These are phyloP conservation scores for Scartelaos histophorus DNA, from an alignment of 2,113 vertebrate species.

Conservation along the genomic window DNA sequence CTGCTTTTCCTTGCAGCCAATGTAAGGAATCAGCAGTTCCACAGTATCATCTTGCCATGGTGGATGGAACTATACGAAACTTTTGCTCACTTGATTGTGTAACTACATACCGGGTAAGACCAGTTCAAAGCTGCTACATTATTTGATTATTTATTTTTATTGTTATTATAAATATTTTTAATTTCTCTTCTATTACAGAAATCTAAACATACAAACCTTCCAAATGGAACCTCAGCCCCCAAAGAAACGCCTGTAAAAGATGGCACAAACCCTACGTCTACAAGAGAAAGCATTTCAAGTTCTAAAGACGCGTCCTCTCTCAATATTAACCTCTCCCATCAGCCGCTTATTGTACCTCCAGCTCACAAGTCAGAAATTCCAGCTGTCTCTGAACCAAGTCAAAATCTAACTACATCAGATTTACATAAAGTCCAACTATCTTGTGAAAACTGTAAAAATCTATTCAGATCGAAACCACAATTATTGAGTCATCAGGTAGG, in stretches of 20 bases:
- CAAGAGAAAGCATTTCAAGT: constrained; percentile 46
- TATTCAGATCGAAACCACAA: constrained; percentile 86
- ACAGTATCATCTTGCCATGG: constrained; percentile 97
- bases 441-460: constrained; percentile 89
- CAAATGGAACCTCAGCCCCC: constrained; percentile 55
- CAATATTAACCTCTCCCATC: constrained; percentile 46
- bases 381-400: constrained; percentile 47
- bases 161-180: neutral
- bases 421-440: constrained; percentile 73
- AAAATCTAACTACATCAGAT: constrained; percentile 29
- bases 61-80: constrained; percentile 95
- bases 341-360: constrained; percentile 62
- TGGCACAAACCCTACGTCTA: constrained; percentile 23
- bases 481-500: constrained; percentile 90
- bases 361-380: constrained; percentile 38
- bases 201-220: constrained; percentile 34
- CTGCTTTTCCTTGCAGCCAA: constrained; percentile 90
- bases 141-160: neutral
- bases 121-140: neutral
- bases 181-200: constrained; percentile 36
- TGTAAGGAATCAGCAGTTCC: constrained; percentile 89
- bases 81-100: constrained; percentile 95
- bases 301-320: constrained; percentile 59
- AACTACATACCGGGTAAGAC: constrained; percentile 84
- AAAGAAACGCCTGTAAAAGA: constrained; percentile 41